phyloP scores from a whole-genome alignment of 2,888 invertebrate species.

The Melanostoma scalare region DNA sequence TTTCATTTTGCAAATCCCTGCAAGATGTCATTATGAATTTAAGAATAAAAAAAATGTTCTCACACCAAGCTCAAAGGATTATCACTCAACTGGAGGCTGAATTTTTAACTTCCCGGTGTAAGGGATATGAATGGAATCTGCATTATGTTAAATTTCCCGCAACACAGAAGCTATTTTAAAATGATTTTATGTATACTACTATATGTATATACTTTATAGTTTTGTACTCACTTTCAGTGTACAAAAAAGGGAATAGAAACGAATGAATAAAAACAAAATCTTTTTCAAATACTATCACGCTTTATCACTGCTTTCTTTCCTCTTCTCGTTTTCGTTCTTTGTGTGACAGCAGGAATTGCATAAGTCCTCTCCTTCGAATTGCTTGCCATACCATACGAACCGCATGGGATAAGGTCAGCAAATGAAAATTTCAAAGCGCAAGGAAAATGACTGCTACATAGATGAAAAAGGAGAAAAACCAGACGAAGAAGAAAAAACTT shows the following conservation, averaged over 20 bases:
- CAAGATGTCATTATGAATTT: conserved; percentile 43
- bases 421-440: conserved; percentile 60
- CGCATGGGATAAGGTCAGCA: conserved; percentile 39
- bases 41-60: conserved; percentile 58
- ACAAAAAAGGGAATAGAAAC: background rate
- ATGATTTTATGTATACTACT: conserved; percentile 35
- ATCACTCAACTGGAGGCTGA: conserved; percentile 64
- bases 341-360: conserved; percentile 53
- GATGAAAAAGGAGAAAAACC: conserved; percentile 25
- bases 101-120: conserved; percentile 61
- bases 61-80: conserved; percentile 60
- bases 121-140: conserved; percentile 55
- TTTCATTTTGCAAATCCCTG: conserved; percentile 30
- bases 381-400: conserved; percentile 13
- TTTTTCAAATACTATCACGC: conserved; percentile 57
- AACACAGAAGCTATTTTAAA: conserved; percentile 5
- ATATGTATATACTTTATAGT: conserved; percentile 16
- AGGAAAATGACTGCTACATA: conserved; percentile 54
- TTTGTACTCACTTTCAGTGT: conserved; percentile 8
- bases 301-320: conserved; percentile 64
- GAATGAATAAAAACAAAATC: conserved; percentile 16
- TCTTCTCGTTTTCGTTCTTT: conserved; percentile 34
- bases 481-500: conserved; percentile 39
- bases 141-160: conserved; percentile 48
- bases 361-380: conserved; percentile 33